Evolutionary conservation across 2,888 invertebrate genomes (phyloP).

Genomic region (Pristionchus arcanus): DNA sequence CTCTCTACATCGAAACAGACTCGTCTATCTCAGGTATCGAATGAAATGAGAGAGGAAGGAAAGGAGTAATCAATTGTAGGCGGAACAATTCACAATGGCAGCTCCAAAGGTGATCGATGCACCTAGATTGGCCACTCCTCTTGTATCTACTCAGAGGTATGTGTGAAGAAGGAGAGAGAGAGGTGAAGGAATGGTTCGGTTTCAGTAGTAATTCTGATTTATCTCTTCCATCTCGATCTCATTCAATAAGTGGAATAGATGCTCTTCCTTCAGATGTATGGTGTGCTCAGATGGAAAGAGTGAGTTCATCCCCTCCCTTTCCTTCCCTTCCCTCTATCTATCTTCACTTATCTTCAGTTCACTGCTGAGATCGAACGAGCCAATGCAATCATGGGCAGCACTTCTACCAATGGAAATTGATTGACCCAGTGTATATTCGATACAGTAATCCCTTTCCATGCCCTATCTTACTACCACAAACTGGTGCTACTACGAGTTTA

Average conservation of each 20-base stretch:
- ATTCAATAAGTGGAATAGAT: neutral
- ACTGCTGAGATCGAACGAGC: constrained; percentile 26
- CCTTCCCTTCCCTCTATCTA: neutral
- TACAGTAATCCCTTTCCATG: neutral
- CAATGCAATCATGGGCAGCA: constrained; percentile 36
- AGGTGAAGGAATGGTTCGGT: neutral
- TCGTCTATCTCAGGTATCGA: constrained; percentile 2
- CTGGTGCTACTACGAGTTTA: constrained; percentile 11
- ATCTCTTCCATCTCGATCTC: neutral
- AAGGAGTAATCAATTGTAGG: neutral
- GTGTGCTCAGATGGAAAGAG: constrained; percentile 21
- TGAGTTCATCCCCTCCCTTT: neutral
- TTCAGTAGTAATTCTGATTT: neutral
- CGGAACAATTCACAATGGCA: constrained; percentile 55
- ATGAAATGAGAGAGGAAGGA: neutral
- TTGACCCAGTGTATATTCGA: neutral
- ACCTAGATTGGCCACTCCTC: constrained; percentile 32
- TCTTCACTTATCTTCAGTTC: constrained; percentile 21
- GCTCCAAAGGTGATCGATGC: constrained; percentile 50
- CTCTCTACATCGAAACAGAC: neutral
- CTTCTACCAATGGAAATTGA: neutral
- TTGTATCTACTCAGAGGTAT: neutral
- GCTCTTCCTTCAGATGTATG: constrained; percentile 3
- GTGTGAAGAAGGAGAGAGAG: neutral
- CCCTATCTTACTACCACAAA: neutral